phyloP scores from a whole-genome alignment of 2,113 vertebrate species.

The Caranx ignobilis region DNA sequence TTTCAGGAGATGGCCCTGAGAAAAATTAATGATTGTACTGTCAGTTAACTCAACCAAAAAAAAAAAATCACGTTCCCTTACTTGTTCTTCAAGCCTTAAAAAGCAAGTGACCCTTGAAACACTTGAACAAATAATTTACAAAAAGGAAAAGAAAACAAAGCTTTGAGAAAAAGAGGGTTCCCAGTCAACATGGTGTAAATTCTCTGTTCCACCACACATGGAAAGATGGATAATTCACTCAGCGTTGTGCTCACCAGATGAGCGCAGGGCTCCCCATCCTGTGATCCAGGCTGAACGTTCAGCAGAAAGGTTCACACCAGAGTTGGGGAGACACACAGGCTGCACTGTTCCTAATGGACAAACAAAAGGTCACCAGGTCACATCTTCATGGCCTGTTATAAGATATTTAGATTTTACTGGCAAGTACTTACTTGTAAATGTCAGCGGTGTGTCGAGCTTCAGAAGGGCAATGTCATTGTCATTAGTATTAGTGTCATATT shows the following conservation, averaged over 20 bases:
- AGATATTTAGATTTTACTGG: not conserved
- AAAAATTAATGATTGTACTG: not conserved
- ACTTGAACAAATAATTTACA: conserved; percentile 22
- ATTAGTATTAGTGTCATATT: conserved; percentile 31
- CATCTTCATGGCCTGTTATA: not conserved
- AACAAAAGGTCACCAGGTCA: not conserved
- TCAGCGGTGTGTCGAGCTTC: conserved; percentile 68
- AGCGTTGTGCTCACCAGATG: conserved; percentile 44
- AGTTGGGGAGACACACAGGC: conserved; percentile 82
- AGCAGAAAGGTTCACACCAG: conserved; percentile 50
- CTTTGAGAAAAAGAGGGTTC: not conserved
- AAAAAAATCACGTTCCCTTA: not conserved
- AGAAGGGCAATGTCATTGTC: conserved; percentile 81
- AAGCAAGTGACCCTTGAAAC: not conserved
- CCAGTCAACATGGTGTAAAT: not conserved
- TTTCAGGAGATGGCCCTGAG: conserved; percentile 82
- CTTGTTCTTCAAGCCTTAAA: conserved; percentile 7
- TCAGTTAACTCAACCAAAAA: conserved; percentile 1
- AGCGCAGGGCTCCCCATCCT: conserved; percentile 74
- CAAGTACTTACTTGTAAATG: conserved; percentile 62
- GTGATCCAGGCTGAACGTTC: conserved; percentile 70
- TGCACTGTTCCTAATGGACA: conserved; percentile 54
- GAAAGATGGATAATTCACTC: not conserved
- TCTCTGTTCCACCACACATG: not conserved
- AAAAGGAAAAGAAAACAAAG: not conserved